A percentile compares a stretch with the other conserved stretches of the same genome.
Conservation (phyloP, 2,888 invertebrate species). For the Subacronicta megacephala region DNA sequence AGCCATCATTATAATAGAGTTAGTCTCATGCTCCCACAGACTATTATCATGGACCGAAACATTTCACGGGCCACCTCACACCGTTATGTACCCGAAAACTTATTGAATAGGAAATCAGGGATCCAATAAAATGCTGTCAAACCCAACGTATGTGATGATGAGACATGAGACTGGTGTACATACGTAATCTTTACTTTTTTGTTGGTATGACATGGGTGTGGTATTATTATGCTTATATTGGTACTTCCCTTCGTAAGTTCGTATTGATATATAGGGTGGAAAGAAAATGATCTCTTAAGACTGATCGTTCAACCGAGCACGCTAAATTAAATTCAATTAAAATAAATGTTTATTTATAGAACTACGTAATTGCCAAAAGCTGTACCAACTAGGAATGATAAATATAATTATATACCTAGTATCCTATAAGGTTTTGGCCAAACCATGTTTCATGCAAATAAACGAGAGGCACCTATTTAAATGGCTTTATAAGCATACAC, state of each 20-base stretch:
- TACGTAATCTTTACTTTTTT: slow-evolving; percentile 56
- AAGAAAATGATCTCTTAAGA: no score
- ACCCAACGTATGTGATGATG: slow-evolving; percentile 73
- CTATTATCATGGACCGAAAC: slow-evolving; percentile 66
- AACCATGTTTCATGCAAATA: no score
- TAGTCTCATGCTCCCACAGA: slow-evolving; percentile 62
- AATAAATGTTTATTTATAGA: no score
- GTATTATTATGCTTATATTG: slow-evolving; percentile 37
- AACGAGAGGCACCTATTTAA: no score
- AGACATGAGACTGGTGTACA: slow-evolving; percentile 73
- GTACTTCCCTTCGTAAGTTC: neutral
- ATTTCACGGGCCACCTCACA: slow-evolving; percentile 81
- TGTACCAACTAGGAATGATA: no score
- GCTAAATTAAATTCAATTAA: no score
- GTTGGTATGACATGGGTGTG: slow-evolving; percentile 47
- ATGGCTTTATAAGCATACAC: no score
- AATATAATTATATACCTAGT: no score
- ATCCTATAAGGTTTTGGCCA: no score
- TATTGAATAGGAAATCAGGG: slow-evolving; percentile 83
- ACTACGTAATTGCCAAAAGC: no score
- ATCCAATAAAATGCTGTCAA: slow-evolving; percentile 87
- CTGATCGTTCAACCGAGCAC: no score
- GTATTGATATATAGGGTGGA: no score
- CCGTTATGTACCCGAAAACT: slow-evolving; percentile 80
- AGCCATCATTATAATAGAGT: slow-evolving; percentile 61